Percentiles rank a stretch among this genome's conserved stretches.
Evolutionary conservation across 64 coral and sea anemone species (phyloP).

Genomic region (Stylophora pistillata): DNA sequence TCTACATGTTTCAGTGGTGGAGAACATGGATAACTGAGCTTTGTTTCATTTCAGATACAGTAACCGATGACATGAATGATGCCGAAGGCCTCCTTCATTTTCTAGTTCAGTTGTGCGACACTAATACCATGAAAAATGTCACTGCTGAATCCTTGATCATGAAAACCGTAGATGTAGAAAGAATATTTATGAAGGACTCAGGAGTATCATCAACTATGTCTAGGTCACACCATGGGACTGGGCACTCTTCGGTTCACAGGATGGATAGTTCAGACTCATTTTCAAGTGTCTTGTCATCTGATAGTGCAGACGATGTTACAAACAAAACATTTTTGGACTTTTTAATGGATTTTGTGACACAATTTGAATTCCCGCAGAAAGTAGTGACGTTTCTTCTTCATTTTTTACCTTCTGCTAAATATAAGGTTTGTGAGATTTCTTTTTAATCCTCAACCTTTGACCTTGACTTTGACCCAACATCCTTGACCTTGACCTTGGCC

Average conservation of each 20-base stretch:
- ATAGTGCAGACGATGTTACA: conserved; percentile 63
- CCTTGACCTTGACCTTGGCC: no score
- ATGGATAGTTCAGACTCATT: conserved; percentile 41
- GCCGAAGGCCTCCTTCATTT: conserved; percentile 79
- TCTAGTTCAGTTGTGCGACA: conserved; percentile 86
- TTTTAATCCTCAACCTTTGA: no score
- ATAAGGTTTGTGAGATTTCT: conserved; percentile 42
- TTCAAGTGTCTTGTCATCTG: conserved; percentile 50
- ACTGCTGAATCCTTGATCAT: conserved; percentile 76
- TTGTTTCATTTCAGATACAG: conserved; percentile 29
- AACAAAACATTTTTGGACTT: conserved; percentile 87
- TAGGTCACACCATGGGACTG: conserved; percentile 7
- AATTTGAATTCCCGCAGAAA: conserved; percentile 96
- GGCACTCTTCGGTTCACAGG: conserved; percentile 14
- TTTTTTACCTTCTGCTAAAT: conserved; percentile 78
- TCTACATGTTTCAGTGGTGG: neutral
- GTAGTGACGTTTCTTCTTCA: conserved; percentile 99
- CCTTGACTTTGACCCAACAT: no score
- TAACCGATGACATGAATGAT: conserved; percentile 47
- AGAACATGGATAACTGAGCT: no score
- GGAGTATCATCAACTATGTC: neutral
- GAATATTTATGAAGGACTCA: conserved; percentile 32
- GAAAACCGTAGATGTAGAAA: conserved; percentile 63
- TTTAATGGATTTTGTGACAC: conserved; percentile 94
- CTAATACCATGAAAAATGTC: conserved; percentile 80